phyloP scores from a whole-genome alignment of 2,113 vertebrate genomes.

The Heliornis fulica region DNA sequence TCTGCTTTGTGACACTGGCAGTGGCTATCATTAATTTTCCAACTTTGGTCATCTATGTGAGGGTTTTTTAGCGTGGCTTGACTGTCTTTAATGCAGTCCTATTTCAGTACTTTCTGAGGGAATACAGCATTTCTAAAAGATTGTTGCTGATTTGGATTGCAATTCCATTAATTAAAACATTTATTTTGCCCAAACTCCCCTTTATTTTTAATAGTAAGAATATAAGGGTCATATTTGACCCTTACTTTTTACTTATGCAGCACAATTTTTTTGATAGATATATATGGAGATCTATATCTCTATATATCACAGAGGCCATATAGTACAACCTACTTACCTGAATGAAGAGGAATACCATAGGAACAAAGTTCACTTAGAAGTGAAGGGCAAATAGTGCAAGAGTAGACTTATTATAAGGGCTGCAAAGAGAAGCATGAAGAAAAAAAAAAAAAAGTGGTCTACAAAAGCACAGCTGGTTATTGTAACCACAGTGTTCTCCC shows the following conservation, averaged over 20 bases:
- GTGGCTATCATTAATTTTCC: not conserved
- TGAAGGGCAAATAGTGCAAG: not conserved
- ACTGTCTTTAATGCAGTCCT: not conserved
- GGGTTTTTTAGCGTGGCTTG: not conserved
- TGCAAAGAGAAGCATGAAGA: not conserved
- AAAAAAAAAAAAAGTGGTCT: not conserved
- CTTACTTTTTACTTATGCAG: not conserved
- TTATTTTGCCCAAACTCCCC: not conserved
- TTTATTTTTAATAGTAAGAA: not conserved
- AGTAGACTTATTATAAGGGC: not conserved
- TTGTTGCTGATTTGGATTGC: not conserved
- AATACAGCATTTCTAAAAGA: not conserved
- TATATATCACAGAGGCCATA: not conserved
- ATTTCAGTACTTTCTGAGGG: not conserved
- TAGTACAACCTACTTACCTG: not conserved
- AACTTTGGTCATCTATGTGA: not conserved
- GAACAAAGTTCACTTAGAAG: rapidly evolving
- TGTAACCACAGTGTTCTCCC: not conserved
- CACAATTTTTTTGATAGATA: too few species aligned
- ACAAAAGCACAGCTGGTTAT: not conserved
- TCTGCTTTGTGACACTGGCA: not conserved
- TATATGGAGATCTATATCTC: too few species aligned
- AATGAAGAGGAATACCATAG: not conserved
- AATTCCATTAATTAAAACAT: not conserved
- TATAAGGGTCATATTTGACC: not conserved